Evolutionary conservation across 1,140 invertebrate genomes (phyloP), one percentile per base, ranked within the genome.

Genomic region (Campoletis sonorensis): DNA sequence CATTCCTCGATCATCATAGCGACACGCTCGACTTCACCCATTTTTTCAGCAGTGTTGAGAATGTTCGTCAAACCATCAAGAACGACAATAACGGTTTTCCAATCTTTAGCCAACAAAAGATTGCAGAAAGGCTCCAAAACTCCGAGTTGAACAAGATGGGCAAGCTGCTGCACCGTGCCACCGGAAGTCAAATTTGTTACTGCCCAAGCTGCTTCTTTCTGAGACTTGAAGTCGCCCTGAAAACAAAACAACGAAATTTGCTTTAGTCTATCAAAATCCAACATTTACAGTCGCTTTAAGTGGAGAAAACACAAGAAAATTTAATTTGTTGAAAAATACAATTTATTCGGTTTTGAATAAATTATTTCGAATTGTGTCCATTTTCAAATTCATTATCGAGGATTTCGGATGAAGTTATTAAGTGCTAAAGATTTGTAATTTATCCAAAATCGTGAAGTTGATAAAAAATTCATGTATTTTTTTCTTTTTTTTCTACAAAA

Each of bases 161-260:
- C 92, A 58, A 97, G 93, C 87, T 97, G 96, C 71, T 95, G 92
- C 27, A 94, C 90, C 5, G 92, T 93, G 11, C 96, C 96, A 85
- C 95, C 95, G 40, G 96, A 95, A 10, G 96, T 96, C 40, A 97
- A 94, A 88, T 97, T 97, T 45, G 96, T 96, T 18, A 97, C 93
- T 11, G 95, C 96, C 96, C 96, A 97, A 0, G 95, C 94, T 78
- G 96, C 96, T 91, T 97, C 96, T 85, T 96, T 96, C 89, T 96
- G 95, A 23, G 95, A 95, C 84, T 95, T 95, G 85, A 95, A 94
- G 86, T 97, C 96, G 71, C 96, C 95, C 95, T 96, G 83, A 21
- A 84, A 27, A 88, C 18, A 87, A 76, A 23, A 58, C 0, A 58
- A 58, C 4, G 16, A 30, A 30, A 67, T 30, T 0, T 7, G 1